Evolutionary conservation across 1,140 invertebrate genomes (phyloP).

Genomic region (Drosophila erecta): DNA sequence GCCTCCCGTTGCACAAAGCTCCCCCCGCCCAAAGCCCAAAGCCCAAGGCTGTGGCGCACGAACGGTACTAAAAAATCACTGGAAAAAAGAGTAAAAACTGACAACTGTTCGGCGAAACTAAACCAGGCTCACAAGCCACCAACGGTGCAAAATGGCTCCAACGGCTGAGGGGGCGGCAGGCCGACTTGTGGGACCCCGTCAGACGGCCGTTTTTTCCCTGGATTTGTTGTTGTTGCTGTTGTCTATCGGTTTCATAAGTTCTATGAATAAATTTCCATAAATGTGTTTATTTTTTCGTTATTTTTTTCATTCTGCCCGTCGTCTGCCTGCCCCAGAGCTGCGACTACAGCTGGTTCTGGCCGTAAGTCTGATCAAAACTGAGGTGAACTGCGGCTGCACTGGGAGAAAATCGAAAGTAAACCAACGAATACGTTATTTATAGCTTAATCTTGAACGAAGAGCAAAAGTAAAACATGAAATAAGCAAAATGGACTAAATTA

Average conservation of each 20-base stretch:
- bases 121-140: conserved; percentile 77
- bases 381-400: conserved; percentile 51
- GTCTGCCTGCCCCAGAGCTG: conserved; percentile 67
- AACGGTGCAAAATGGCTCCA: conserved; percentile 46
- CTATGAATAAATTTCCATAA: conserved; percentile 84
- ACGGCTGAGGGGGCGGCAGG: conserved; percentile 26
- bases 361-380: conserved; percentile 42
- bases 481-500: neutral
- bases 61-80: conserved; percentile 32
- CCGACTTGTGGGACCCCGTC: conserved; percentile 66
- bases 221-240: conserved; percentile 50
- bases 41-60: conserved; percentile 53
- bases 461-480: neutral
- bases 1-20: no score
- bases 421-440: no score
- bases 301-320: conserved; percentile 52
- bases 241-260: conserved; percentile 83
- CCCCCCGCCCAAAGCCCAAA: neutral
- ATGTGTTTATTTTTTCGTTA: conserved; percentile 76
- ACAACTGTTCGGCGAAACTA: conserved; percentile 76
- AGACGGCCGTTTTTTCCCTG: conserved; percentile 65
- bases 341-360: conserved; percentile 56
- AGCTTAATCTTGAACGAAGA: neutral
- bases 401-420: conserved; percentile 1
- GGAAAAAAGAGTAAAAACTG: conserved; percentile 38